phyloP scores from a whole-genome alignment of 2,113 vertebrate genomes.

The Otus sunia region DNA sequence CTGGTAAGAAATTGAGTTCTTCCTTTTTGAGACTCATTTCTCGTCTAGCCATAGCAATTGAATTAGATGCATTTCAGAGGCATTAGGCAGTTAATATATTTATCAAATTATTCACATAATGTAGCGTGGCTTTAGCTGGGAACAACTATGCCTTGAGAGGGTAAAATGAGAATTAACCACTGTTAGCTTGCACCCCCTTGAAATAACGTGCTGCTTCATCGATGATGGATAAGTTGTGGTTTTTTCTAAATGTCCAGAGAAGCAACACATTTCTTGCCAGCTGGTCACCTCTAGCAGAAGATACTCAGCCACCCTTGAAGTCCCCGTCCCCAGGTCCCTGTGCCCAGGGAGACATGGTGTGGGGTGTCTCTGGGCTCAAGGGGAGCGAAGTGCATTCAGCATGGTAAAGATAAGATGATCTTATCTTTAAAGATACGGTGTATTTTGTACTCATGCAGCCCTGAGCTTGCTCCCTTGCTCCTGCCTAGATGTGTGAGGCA shows the following conservation, averaged over 20 bases:
- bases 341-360: background rate
- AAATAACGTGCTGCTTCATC: background rate
- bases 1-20: background rate
- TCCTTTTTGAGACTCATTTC: background rate
- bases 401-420: background rate
- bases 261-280: background rate
- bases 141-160: background rate
- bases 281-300: background rate
- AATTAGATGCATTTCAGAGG: slow-evolving; percentile 61
- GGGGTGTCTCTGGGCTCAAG: background rate
- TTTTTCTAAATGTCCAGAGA: background rate
- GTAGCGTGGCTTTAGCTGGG: slow-evolving; percentile 21
- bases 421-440: no score
- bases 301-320: background rate
- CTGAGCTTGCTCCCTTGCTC: background rate
- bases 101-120: slow-evolving; percentile 48
- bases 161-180: background rate
- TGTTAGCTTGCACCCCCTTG: background rate
- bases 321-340: background rate
- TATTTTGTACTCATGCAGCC: background rate
- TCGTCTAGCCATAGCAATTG: slow-evolving; percentile 39
- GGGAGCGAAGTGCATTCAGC: background rate
- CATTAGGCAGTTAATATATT: slow-evolving; percentile 57
- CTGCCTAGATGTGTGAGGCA: background rate
- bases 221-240: background rate